Conservation (phyloP, 2,113 vertebrate species). For the Ailuropoda melanoleuca region DNA sequence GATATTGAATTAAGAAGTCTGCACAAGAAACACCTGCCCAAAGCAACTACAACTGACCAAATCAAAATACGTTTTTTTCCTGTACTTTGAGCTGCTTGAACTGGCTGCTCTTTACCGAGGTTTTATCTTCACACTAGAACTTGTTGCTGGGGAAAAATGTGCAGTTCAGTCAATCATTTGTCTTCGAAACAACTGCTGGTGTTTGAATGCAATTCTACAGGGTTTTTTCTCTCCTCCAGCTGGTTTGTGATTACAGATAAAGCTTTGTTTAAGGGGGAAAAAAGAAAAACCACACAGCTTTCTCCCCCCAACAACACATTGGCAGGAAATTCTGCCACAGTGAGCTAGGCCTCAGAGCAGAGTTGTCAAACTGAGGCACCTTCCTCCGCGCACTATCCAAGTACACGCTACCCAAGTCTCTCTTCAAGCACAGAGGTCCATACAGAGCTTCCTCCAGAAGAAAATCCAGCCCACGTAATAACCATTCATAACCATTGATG, state of each 20-base stretch:
- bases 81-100: constrained; percentile 3
- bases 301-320: not conserved
- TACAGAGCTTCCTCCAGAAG: not conserved
- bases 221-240: not conserved
- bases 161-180: constrained; percentile 46
- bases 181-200: constrained; percentile 56
- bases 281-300: not conserved
- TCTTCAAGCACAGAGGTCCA: not conserved
- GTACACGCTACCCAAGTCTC: not conserved
- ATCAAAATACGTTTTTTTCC: not conserved
- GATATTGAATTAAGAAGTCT: not conserved
- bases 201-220: constrained; percentile 20
- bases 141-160: not conserved
- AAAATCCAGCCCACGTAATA: not conserved
- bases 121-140: constrained; percentile 19
- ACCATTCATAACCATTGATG: not conserved
- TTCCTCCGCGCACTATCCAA: not conserved
- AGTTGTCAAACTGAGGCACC: not conserved
- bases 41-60: not conserved
- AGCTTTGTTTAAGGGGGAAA: constrained; percentile 28
- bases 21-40: not conserved
- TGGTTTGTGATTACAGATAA: constrained; percentile 42
- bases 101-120: not conserved
- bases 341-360: not conserved
- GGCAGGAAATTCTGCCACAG: not conserved